Evolutionary conservation across 2,888 invertebrate genomes (phyloP).

Genomic region (Neoitamus cyanurus): DNA sequence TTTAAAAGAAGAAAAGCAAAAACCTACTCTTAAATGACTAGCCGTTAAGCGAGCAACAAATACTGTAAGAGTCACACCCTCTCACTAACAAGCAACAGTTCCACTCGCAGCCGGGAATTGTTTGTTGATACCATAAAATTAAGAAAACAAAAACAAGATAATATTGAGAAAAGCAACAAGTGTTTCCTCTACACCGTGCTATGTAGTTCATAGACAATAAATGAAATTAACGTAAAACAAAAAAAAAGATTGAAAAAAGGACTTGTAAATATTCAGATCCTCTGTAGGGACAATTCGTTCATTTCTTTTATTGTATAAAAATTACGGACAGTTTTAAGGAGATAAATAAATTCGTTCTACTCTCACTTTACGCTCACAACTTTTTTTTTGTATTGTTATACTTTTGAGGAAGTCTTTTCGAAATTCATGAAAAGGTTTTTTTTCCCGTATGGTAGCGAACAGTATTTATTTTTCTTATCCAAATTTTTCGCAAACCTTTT

Average conservation of each 20-base stretch:
- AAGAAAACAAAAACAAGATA: background rate
- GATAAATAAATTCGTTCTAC: background rate
- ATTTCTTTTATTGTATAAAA: background rate
- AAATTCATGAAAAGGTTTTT: background rate
- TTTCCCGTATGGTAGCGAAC: background rate
- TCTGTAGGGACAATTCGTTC: background rate
- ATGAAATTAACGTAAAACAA: constrained; percentile 10
- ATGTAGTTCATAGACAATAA: constrained; percentile 43
- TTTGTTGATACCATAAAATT: background rate
- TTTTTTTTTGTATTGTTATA: background rate
- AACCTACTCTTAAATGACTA: background rate
- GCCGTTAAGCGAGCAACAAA: constrained; percentile 14
- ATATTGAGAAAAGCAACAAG: background rate
- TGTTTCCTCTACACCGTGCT: constrained; percentile 34
- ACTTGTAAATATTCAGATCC: background rate
- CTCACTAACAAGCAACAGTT: background rate
- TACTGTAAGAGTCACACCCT: background rate
- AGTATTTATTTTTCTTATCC: background rate
- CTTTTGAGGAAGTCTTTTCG: background rate
- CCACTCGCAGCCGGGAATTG: background rate
- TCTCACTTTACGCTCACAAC: background rate
- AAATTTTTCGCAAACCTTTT: background rate
- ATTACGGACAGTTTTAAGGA: background rate
- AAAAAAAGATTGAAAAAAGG: background rate
- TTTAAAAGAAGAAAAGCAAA: background rate